These are phyloP conservation scores for Eumaeus atala DNA, from an alignment of 1,140 invertebrate species.

Conservation along the genomic window DNA sequence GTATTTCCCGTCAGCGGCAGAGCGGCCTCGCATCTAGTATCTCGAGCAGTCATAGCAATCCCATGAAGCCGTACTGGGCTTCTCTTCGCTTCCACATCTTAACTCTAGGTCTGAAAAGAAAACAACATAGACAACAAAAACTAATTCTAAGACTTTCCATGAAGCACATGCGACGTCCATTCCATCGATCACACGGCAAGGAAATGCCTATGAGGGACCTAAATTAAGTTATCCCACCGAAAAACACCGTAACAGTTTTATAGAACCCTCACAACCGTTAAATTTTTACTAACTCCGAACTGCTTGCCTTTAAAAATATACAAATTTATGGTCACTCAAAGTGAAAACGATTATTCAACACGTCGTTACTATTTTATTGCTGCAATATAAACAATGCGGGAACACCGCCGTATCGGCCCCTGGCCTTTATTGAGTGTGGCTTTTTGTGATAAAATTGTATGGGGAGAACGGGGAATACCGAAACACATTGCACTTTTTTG, in stretches of 20 bases:
- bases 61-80: too few relatives aligned
- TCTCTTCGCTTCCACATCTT: too few relatives aligned
- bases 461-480: too few relatives aligned
- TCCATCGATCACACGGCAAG: constrained; percentile 5
- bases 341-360: constrained; percentile 71
- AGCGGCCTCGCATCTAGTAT: too few relatives aligned
- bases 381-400: constrained; percentile 65
- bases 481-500: too few relatives aligned
- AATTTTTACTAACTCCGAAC: constrained; percentile 71
- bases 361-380: constrained; percentile 72
- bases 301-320: constrained; percentile 71
- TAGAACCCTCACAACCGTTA: constrained; percentile 67
- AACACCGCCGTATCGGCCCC: constrained; percentile 47
- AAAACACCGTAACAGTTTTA: constrained; percentile 57
- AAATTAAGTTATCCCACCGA: constrained; percentile 22
- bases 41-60: too few relatives aligned
- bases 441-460: constrained; percentile 2
- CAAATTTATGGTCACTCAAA: constrained; percentile 72
- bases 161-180: not conserved
- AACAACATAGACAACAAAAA: too few relatives aligned
- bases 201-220: too few relatives aligned
- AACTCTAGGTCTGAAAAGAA: too few relatives aligned
- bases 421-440: constrained; percentile 19
- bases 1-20: too few relatives aligned
- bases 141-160: too few relatives aligned